Evolutionary conservation across 2,113 vertebrate genomes (phyloP).

Genomic region (Cyanoliseus patagonus): DNA sequence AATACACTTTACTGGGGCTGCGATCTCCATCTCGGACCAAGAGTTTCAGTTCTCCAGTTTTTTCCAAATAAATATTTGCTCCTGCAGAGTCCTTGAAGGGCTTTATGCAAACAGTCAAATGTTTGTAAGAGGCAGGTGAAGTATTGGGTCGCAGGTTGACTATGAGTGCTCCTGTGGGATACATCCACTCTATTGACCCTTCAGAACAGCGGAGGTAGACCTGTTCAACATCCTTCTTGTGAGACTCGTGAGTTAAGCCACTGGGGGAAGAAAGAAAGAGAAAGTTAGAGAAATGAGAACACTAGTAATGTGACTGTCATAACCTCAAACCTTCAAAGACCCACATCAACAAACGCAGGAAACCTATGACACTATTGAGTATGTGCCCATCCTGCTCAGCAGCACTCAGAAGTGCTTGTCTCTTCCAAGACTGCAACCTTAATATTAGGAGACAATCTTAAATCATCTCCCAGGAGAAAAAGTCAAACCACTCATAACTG

Average conservation of each 20-base stretch:
- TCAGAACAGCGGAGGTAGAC: constrained; percentile 95
- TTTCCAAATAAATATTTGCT: constrained; percentile 97
- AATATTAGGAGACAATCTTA: background rate
- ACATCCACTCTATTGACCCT: constrained; percentile 94
- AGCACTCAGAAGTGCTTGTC: background rate
- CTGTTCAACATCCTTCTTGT: constrained; percentile 95
- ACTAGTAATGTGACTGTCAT: background rate
- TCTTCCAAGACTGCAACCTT: background rate
- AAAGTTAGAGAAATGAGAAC: constrained; percentile 4
- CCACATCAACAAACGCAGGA: background rate
- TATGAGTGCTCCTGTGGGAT: constrained; percentile 94
- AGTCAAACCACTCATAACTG: background rate
- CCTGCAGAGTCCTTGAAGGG: constrained; percentile 86
- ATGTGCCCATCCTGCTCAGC: background rate
- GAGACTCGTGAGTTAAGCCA: constrained; percentile 92
- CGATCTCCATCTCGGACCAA: constrained; percentile 85
- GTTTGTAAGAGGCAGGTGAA: constrained; percentile 75
- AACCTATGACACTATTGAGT: background rate
- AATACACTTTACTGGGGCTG: constrained; percentile 80
- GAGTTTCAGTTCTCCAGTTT: constrained; percentile 87
- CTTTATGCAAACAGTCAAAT: constrained; percentile 93
- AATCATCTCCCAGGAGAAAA: background rate
- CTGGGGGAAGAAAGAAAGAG: constrained; percentile 62
- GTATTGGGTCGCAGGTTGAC: constrained; percentile 94
- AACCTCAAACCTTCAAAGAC: constrained; percentile 33